Evolutionary conservation across 2,797 vertebrate species (phyloP), one percentile per base, ranked within the genome.

Genomic region (Lerista edwardsae): DNA sequence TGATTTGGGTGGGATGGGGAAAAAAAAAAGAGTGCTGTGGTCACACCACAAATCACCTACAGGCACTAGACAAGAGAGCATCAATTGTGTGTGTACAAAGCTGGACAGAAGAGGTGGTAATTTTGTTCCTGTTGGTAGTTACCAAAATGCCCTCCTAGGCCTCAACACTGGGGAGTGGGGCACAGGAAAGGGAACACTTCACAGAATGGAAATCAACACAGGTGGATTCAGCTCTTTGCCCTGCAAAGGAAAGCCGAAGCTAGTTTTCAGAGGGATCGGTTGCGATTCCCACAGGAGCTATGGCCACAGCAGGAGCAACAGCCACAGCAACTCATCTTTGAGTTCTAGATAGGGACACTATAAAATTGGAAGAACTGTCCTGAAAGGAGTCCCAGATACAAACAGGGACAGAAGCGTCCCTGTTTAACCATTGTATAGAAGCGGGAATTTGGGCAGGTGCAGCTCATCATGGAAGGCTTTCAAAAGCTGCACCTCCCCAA

Each of bases 31-130:
- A 83, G 74, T 82, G 78, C 0, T 4, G 31, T 0, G 0, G 84
- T 75, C 89, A 75, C 0, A 10, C 71, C 2, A 0, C 47, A 62
- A 65, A 31, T 81, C 85, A 92, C 93, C 93, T 94, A 89, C 92
- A 71, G 89, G n/a, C 74, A 21, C 69, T 65, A 73, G 19, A 23
- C 75, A 75, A 91, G 12, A 89, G 17, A 78, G 88, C 0, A 0
- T 41, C 57, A 2, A 88, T 79, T 93, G 84, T 86, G n/a, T 0
- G 0, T 15, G 0, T 14, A 65, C 71, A 80, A 84, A 83, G 36
- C 76, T 8, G 2, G 57, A 62, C 19, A 34, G 4, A 64, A 25
- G 0, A 2, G 69, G 72, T 1, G 9, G 47, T 5, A 2, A 44
- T 27, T 59, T 23, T 41, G 3, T 84, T 47, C 6, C 15, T 44